Evolutionary conservation across 2,888 invertebrate species (phyloP), one percentile per base, ranked within the genome.

Genomic region (Eupithecia centaureata): DNA sequence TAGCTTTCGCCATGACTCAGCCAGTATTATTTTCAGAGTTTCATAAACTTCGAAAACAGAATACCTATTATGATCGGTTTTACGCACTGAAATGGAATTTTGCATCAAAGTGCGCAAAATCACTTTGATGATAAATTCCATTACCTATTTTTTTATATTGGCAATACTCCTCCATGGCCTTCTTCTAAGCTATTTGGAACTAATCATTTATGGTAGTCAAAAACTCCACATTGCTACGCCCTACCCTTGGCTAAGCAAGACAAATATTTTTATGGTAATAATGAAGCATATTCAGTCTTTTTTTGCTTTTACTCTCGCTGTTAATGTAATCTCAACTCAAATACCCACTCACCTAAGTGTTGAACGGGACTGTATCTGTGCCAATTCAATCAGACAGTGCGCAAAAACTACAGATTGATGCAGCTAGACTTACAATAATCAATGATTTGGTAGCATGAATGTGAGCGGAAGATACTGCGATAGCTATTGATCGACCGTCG

Each of bases 361-460:
- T 57, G 57, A 61, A 73, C 72, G 73, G 69, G 63, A 72, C 66
- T 54, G 62, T 67, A 70, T 71, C 67, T 69, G 63, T 69, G 72
- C 71, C 66, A 65, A 25, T 63, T 68, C 67, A 66, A 65, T 64
- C 68, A 64, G 68, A 65, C 71, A 30, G n/a, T 47, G 27, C 62
- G 70, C 72, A 76, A 74, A 76, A 76, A 73, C 66, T 32, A 57
- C 27, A 64, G 58, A 73, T 69, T 73, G 70, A 73, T 68, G 51
- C 66, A 65, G 72, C 66, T 71, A 68, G 71, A 70, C 71, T 61
- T 72, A 62, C 54, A 65, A 71, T 74, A 73, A 67, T 71, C 65
- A 73, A 71, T 71, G 74, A 63, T 66, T 66, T 66, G 56, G 38
- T 66, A 65, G 47, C 63, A 70, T 56, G 66, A 62, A 67, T 67